Evolutionary conservation across 2,797 vertebrate genomes (phyloP).

Genomic region (Vespertilio murinus): DNA sequence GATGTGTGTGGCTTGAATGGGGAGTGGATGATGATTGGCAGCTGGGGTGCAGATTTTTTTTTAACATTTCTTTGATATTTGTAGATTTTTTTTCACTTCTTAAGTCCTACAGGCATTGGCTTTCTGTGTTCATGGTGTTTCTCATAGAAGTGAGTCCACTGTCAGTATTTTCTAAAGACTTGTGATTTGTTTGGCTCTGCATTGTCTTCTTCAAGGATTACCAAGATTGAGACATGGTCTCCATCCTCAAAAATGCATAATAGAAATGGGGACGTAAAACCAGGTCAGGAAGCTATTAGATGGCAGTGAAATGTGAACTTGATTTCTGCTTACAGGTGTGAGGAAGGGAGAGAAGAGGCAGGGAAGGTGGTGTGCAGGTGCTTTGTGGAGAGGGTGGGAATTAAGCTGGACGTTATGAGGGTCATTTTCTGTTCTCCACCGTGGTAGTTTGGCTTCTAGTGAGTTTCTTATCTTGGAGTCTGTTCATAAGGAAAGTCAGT

Average conservation of each 20-base stretch:
- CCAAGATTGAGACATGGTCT: not conserved
- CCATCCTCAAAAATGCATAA: not conserved
- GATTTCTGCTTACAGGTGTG: not conserved
- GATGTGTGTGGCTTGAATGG: not conserved
- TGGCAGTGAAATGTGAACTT: not conserved
- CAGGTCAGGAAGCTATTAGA: not conserved
- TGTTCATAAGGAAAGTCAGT: not conserved
- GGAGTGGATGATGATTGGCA: not conserved
- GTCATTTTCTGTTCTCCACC: not conserved
- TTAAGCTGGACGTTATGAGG: not conserved
- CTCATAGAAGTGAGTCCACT: not conserved
- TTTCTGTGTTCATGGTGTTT: not conserved
- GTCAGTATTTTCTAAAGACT: not conserved
- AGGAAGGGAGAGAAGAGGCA: not conserved
- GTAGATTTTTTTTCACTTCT: not conserved
- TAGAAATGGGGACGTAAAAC: not conserved
- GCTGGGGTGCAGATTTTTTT: not conserved
- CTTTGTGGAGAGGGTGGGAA: not conserved
- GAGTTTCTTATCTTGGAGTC: not conserved
- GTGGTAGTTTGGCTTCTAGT: not conserved
- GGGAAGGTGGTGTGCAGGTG: not conserved
- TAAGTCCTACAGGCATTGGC: not conserved
- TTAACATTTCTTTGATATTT: not conserved
- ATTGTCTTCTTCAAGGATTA: not conserved
- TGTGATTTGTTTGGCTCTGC: not conserved